Base-by-base conservation (phyloP, 2,113 vertebrate species). In the Speoplatyrhinus poulsoni region DNA sequence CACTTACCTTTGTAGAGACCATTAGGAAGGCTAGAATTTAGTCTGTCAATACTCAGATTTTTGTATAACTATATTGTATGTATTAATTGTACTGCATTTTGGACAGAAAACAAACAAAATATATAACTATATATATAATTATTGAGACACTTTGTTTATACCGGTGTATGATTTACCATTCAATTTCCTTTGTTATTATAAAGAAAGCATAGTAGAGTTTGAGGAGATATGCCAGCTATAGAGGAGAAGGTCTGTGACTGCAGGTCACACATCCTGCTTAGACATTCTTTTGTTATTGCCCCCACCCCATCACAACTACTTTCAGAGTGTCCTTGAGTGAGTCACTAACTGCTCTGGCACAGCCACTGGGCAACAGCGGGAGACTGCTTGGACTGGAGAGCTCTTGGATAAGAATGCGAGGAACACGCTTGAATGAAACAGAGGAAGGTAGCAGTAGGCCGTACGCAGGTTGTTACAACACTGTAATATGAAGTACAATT, bases 241-340 rank as follows among this genome's bases (percentile, higher is more conserved):
- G 26, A 26, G 26, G 46, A 12, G 15, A 32, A 41, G 10, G 48
- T 32, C 55, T 47, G 6, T 36, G 58, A 12, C 17, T 70, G 19
- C 46, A 74, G 49, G 58, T 80, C 9, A 46, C 52, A 4, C n/a
- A 8, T n/a, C 52, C 52, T n/a, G n/a, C 6, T 54, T 7, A n/a
- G 52, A 54, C 12, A 54, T 8, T 26, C 26, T 26, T 4, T n/a
- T 15, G 52, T 6, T 15, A 13, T 13, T 9, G 12, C 59, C 36
- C 33, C 33, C 49, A 12, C 46, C 36, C 60, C 41, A 46, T 46
- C n/a, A 61, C 4, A 61, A 61, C 41, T 9, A 61, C 33, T n/a
- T 11, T 32, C 11, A 10, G 46, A 46, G 59, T 61, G n/a, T n/a
- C 41, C 36, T 41, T 46, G 41, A 61, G 60, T 17, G 60, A 46